These are phyloP conservation scores for Oedothorax gibbosus DNA, from an alignment of 1,140 invertebrate genomes.

Conservation along the genomic window DNA sequence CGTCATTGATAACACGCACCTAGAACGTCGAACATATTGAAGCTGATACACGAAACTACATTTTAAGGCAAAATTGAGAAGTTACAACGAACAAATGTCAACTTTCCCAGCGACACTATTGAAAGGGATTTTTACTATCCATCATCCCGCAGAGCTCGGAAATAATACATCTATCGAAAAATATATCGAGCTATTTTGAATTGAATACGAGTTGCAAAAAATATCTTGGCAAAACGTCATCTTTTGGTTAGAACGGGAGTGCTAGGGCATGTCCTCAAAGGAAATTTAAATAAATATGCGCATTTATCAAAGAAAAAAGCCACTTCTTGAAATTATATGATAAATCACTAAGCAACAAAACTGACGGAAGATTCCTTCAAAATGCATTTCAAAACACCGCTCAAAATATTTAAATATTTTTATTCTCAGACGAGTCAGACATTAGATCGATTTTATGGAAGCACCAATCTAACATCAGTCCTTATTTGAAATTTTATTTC, in stretches of 20 bases:
- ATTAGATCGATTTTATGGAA: conserved; percentile 48
- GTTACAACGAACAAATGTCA: too few species aligned
- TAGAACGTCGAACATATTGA: too few species aligned
- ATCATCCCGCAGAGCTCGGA: conserved; percentile 39
- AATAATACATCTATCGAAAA: conserved; percentile 57
- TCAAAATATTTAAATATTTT: conserved; percentile 55
- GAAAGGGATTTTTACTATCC: conserved; percentile 2
- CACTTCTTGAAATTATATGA: conserved; percentile 58
- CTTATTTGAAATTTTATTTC: conserved; percentile 32
- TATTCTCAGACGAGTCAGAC: conserved; percentile 9
- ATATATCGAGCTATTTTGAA: conserved; percentile 33
- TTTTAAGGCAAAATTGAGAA: too few species aligned
- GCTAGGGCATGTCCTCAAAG: conserved; percentile 51
- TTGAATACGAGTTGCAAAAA: conserved; percentile 20
- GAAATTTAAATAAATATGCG: conserved; percentile 61
- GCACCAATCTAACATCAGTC: conserved; percentile 1
- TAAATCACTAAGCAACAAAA: conserved; percentile 60
- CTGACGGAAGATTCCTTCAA: conserved; percentile 51
- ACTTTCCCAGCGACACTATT: too few species aligned
- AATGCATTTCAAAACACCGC: conserved; percentile 54
- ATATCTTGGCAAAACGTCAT: conserved; percentile 46
- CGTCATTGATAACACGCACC: too few species aligned
- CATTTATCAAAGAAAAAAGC: conserved; percentile 57
- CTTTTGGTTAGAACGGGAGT: conserved; percentile 39
- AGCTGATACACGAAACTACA: too few species aligned